These are phyloP conservation scores for Drosophila tsacasi DNA, from an alignment of 1,140 invertebrate species.

Conservation along the genomic window DNA sequence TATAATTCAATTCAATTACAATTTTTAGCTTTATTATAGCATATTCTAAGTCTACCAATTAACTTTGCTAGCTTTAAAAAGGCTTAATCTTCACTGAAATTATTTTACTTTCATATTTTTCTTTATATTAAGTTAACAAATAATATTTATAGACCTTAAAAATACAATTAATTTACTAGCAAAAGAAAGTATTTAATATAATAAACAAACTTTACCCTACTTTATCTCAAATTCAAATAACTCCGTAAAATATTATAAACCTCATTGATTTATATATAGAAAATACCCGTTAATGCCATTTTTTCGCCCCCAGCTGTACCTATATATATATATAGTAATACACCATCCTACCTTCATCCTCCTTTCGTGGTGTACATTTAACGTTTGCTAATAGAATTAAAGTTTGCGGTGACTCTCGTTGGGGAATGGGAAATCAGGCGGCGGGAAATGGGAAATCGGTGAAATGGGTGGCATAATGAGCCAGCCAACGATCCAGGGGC, in stretches of 20 bases:
- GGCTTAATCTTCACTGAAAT: too few relatives aligned
- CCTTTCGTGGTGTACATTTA: conserved; percentile 64
- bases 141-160: not conserved
- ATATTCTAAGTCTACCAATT: too few relatives aligned
- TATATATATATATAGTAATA: not conserved
- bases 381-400: conserved; percentile 85
- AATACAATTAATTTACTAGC: not conserved
- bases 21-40: too few relatives aligned
- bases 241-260: not conserved
- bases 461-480: conserved; percentile 64
- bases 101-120: not conserved
- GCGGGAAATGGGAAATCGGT: conserved; percentile 29
- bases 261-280: too few relatives aligned
- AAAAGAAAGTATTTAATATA: not conserved
- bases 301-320: not conserved
- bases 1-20: too few relatives aligned
- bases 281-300: not conserved
- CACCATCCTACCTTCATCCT: not conserved
- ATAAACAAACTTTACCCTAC: not conserved
- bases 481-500: conserved; percentile 36
- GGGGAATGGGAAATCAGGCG: conserved; percentile 7
- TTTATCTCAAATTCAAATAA: accelerated
- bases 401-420: conserved; percentile 66
- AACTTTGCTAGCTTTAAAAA: too few relatives aligned
- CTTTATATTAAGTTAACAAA: not conserved